Evolutionary conservation across 2,888 invertebrate species (phyloP), one percentile per base, ranked within the genome.

Genomic region (Acanthosepion lycidas): DNA sequence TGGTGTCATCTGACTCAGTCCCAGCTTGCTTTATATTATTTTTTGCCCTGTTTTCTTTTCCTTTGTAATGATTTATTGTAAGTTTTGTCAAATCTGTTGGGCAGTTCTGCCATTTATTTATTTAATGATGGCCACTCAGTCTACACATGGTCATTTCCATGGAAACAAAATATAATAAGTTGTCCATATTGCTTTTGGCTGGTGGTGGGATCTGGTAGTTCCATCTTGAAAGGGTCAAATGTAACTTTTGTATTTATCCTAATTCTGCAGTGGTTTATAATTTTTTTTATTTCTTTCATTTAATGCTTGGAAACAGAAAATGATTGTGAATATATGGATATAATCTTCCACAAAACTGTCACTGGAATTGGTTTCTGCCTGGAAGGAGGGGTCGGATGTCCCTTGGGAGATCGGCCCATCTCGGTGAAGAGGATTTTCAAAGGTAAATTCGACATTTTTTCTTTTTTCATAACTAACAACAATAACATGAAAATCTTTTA

Each of bases 351-450:
- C 97, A 98, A 98, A 96, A 99, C 98, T 95, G 96, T 96, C 55
- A 98, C 99, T 95, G 99, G 99, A 12, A 98, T 99, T 95, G 99
- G 99, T 94, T 99, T 99, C 97, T 99, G 99, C 96, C 98, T 99
- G 95, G 99, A 99, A 97, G 99, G 99, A 94, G 99, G 99, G 94
- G 98, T 98, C 96, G 99, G 99, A 97, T 99, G 99, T 51, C 99
- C 99, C 15, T 98, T 98, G 95, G 99, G 99, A 51, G 99, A 99
- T 97, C 98, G 98, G 96, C 99, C 99, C 94, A 98, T 99, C 95
- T 98, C 98, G 94, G 98, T 99, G 96, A 99, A 99, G 97, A 99
- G 99, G 98, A 98, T 99, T 96, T 99, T 99, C 97, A 98, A 98
- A 51, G 92, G 92, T 51, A 51, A 49, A 92, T 92, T 18, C 0